Evolutionary conservation across 2,113 vertebrate species (phyloP), one percentile per base, ranked within the genome.

Genomic region (rabbit (Oryctolagus cuniculus)): DNA sequence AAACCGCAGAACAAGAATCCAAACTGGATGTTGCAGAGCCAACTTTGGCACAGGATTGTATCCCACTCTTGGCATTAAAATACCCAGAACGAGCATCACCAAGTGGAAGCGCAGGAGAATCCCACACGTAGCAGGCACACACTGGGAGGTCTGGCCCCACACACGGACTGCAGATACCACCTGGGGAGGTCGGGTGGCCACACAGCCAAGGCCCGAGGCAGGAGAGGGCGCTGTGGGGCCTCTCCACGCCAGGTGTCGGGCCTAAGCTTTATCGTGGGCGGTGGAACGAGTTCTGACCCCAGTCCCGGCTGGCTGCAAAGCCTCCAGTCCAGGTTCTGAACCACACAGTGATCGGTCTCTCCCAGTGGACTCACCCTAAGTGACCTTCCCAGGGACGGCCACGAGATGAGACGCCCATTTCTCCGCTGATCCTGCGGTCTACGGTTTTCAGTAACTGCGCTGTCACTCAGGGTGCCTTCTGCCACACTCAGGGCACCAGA

Each of bases 201-300:
- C 7, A 21, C 2, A 22, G 72, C 72, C 36, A 84, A 90, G 51
- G 80, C 72, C 72, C 36, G 4, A 1, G 36, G 78, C 16, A 16
- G 36, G 16, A 29, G 25, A 0, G 1, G 11, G 6, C 4, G 6
- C 16, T 3, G 29, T 27, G 3, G 1, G 34, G 72, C 9, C 34
- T n/a, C 67, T 70, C 22, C 25, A 31, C 24, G 58, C 17, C 3
- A 63, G 73, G 19, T 15, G 27, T 12, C 34, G 17, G 6, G 38
- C 44, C 44, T 15, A 36, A 44, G 44, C 44, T 44, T 44, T 44
- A 44, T 44, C 44, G 44, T n/a, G 7, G 38, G 70, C 5, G 21
- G 69, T 27, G 51, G 77, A 53, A 74, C 44, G 25, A 10, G 15
- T n/a, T 27, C 16, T 44, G 85, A 73, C 44, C 34, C 58, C 38